Conservation (phyloP, 2,797 vertebrate species). For the Betta splendens region DNA sequence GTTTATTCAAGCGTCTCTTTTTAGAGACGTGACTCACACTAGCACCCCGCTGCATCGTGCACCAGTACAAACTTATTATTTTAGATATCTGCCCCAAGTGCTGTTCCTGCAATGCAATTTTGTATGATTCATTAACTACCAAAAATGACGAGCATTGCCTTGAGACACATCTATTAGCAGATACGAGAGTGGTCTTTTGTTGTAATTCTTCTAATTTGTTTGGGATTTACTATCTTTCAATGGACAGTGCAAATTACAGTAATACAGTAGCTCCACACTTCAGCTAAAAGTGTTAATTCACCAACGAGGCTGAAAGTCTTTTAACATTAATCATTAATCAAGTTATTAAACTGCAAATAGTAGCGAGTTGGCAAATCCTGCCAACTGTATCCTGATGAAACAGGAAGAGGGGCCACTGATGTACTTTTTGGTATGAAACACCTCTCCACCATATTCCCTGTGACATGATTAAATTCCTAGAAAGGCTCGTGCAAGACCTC, state of each 20-base stretch:
- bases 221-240: slow-evolving; percentile 8
- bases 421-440: slow-evolving; percentile 4
- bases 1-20: slow-evolving; percentile 73
- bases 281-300: background rate
- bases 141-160: slow-evolving; percentile 30
- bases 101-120: slow-evolving; percentile 33
- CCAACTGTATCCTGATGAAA: background rate
- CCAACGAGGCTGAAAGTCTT: background rate
- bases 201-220: slow-evolving; percentile 25
- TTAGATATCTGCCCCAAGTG: slow-evolving; percentile 58
- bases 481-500: slow-evolving; percentile 35
- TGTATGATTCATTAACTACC: slow-evolving; percentile 48
- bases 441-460: background rate
- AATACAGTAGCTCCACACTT: background rate
- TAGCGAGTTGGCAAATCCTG: background rate
- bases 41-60: slow-evolving; percentile 62
- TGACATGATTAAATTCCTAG: slow-evolving; percentile 34
- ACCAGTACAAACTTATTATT: slow-evolving; percentile 60
- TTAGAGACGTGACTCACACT: slow-evolving; percentile 73
- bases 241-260: slow-evolving; percentile 2
- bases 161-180: slow-evolving; percentile 27
- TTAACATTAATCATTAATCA: background rate
- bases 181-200: slow-evolving; percentile 28
- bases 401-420: background rate
- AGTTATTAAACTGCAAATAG: background rate